Conservation (phyloP, 92 coral and sea anemone genomes). For the Epizoanthus fatuus region DNA sequence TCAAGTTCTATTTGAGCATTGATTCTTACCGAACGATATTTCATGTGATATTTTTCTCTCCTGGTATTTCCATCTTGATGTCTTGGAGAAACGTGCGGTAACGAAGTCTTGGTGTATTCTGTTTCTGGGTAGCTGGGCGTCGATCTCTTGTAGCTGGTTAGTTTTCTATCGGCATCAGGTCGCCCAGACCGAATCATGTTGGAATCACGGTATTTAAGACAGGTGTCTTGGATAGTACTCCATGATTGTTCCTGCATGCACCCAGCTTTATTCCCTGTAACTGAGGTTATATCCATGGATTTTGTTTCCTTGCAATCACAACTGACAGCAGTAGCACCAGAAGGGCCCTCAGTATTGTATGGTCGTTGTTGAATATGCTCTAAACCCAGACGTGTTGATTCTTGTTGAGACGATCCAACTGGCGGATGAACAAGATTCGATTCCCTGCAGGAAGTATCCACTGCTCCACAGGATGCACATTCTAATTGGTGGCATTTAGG, state of each 20-base stretch:
- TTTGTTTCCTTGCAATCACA: neutral
- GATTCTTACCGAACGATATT: neutral
- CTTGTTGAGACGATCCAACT: no score
- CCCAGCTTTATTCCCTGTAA: neutral
- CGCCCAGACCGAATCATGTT: neutral
- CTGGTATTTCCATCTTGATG: neutral
- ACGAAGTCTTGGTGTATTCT: neutral
- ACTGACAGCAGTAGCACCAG: neutral
- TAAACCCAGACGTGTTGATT: neutral
- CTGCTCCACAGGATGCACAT: no score
- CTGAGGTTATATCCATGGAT: neutral
- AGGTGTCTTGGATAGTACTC: neutral
- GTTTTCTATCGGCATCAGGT: neutral
- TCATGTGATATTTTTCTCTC: no score
- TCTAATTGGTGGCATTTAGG: no score
- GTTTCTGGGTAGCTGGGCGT: neutral
- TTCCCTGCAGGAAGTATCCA: no score
- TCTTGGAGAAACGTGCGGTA: neutral
- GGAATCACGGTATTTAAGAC: no score
- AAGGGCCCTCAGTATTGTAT: neutral
- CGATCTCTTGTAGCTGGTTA: neutral
- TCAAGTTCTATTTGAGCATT: slow-evolving; percentile 1
- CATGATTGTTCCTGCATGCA: neutral
- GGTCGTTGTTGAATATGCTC: neutral
- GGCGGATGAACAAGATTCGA: no score